Evolutionary conservation across 2,797 vertebrate genomes (phyloP).

Genomic region (Melanotaenia boesemani): DNA sequence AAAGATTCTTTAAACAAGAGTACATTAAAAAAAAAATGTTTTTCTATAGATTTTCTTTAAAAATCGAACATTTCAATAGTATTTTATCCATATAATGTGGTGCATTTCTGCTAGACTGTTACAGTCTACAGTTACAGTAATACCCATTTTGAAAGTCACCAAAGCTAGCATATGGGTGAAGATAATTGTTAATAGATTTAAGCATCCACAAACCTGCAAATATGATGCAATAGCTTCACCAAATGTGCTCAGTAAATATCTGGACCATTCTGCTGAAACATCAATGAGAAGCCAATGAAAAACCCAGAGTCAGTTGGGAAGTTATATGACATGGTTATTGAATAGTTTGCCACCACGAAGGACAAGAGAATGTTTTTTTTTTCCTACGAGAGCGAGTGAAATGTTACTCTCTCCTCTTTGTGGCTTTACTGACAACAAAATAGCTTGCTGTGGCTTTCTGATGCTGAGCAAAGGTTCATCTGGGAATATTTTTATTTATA

Average conservation of each 20-base stretch:
- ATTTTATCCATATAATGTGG: not conserved
- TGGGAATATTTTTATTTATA: not conserved
- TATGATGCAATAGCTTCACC: not conserved
- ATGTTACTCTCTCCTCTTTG: conserved; percentile 13
- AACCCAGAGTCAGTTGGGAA: conserved; percentile 27
- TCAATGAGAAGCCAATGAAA: conserved; percentile 29
- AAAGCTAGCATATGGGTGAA: not conserved
- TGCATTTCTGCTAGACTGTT: not conserved
- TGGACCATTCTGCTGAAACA: conserved; percentile 33
- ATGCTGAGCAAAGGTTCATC: not conserved
- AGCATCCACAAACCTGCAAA: not conserved
- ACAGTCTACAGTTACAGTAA: too few species aligned
- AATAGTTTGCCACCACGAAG: conserved; percentile 32
- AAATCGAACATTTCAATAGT: too few species aligned
- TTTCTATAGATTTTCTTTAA: not conserved
- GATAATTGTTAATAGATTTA: not conserved
- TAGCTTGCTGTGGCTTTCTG: not conserved
- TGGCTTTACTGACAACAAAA: conserved; percentile 25
- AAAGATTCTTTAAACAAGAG: too few species aligned
- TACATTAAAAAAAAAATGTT: too few species aligned
- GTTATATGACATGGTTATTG: conserved; percentile 44
- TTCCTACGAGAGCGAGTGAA: conserved; percentile 10
- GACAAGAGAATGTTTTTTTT: conserved; percentile 16
- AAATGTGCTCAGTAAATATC: conserved; percentile 28
- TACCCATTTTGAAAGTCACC: not conserved